These are phyloP conservation scores for Tachuris rubrigastra DNA, from an alignment of 2,113 vertebrate species.

Conservation along the genomic window DNA sequence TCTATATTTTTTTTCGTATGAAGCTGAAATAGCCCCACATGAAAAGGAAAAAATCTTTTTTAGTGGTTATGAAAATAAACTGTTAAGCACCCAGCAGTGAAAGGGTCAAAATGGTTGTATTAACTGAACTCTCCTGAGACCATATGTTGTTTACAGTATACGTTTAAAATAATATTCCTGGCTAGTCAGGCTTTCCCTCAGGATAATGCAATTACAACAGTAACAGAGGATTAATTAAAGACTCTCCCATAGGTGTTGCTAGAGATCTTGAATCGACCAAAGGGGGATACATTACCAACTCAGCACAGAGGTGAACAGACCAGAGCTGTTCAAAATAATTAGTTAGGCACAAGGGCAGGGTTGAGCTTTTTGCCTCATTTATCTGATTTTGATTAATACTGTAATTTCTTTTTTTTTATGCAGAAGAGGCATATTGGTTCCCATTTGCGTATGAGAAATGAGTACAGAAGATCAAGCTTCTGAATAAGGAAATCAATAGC, in stretches of 20 bases:
- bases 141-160: constrained; percentile 90
- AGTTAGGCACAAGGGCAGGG: constrained; percentile 61
- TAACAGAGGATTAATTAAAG: constrained; percentile 98
- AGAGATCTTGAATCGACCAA: constrained; percentile 77
- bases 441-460: constrained; percentile 40
- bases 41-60: neutral
- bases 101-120: constrained; percentile 70
- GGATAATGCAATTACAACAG: constrained; percentile 90
- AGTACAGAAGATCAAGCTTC: neutral
- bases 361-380: constrained; percentile 64
- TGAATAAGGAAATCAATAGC: constrained; percentile 38
- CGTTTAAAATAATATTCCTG: constrained; percentile 91
- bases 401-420: constrained; percentile 53
- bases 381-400: constrained; percentile 71
- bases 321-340: constrained; percentile 72
- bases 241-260: constrained; percentile 81
- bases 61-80: constrained; percentile 35
- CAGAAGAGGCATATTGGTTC: neutral
- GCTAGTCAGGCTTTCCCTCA: constrained; percentile 78
- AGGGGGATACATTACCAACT: constrained; percentile 76
- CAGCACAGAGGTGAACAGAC: constrained; percentile 76
- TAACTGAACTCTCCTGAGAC: constrained; percentile 70
- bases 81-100: constrained; percentile 55
- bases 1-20: constrained; percentile 17
- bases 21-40: neutral